Conservation (phyloP, 1,140 invertebrate species). For the Maniola jurtina region DNA sequence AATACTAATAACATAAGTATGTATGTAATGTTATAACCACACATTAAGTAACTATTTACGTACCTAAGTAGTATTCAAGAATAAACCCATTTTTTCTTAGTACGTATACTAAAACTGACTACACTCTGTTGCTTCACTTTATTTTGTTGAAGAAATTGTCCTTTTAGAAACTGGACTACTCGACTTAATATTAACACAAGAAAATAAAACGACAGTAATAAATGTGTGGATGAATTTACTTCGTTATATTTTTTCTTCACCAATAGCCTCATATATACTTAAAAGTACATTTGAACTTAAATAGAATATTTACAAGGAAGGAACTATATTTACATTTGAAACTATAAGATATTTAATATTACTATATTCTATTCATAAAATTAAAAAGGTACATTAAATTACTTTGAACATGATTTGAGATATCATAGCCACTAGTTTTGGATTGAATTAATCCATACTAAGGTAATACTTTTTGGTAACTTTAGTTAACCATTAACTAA, state of each 20-base stretch:
- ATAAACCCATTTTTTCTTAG: too few relatives aligned
- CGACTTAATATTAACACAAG: not conserved
- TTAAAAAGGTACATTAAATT: conserved; percentile 41
- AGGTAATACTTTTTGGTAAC: conserved; percentile 78
- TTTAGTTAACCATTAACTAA: conserved; percentile 63
- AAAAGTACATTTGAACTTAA: conserved; percentile 39
- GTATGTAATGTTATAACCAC: too few relatives aligned
- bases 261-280: conserved; percentile 57
- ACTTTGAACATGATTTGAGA: conserved; percentile 46
- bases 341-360: conserved; percentile 15
- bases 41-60: too few relatives aligned
- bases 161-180: too few relatives aligned
- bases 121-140: too few relatives aligned
- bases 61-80: too few relatives aligned
- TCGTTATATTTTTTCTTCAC: conserved; percentile 42
- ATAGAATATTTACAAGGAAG: conserved; percentile 53
- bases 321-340: conserved; percentile 36
- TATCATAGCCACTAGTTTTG: conserved; percentile 60
- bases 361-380: conserved; percentile 23
- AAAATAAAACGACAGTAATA: conserved; percentile 46
- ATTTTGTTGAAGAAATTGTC: too few relatives aligned
- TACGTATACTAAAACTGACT: too few relatives aligned
- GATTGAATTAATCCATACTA: conserved; percentile 48
- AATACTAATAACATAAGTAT: too few relatives aligned
- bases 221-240: conserved; percentile 40